phyloP scores from a whole-genome alignment of 2,797 vertebrate genomes.

The Acanthornis magna region DNA sequence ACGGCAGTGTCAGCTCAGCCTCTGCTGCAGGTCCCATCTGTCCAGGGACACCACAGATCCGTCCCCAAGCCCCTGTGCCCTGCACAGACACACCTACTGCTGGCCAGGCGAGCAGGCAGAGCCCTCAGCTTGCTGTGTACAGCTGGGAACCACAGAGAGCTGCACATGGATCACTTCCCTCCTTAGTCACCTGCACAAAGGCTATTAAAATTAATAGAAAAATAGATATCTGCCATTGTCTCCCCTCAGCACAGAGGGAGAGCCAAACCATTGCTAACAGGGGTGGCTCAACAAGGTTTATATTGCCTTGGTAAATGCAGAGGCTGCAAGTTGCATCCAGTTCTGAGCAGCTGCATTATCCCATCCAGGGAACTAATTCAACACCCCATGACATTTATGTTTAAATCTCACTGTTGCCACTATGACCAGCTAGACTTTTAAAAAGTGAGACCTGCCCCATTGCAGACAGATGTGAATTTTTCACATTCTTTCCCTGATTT shows the following conservation, averaged over 20 bases:
- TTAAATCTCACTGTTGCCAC: not conserved
- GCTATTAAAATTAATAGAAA: not conserved
- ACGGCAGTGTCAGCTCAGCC: not conserved
- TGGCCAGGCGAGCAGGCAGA: not conserved
- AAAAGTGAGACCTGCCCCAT: not conserved
- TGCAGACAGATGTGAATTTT: not conserved
- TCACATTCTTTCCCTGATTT: constrained; percentile 6
- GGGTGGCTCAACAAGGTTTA: not conserved
- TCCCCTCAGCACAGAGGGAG: not conserved
- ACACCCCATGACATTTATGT: not conserved
- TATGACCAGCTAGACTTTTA: not conserved
- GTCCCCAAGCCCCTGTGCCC: not conserved
- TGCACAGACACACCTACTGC: not conserved
- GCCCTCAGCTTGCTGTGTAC: not conserved
- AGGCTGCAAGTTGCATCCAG: not conserved
- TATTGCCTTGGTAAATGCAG: not conserved
- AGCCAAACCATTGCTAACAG: not conserved
- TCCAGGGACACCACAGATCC: not conserved
- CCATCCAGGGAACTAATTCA: not conserved
- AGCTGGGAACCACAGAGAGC: not conserved
- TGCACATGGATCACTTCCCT: not conserved
- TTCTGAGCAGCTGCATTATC: not conserved
- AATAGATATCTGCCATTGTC: not conserved
- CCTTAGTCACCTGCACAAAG: not conserved
- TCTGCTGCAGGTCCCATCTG: not conserved